Conservation (phyloP, 2,113 vertebrate genomes). For the Channa argus region DNA sequence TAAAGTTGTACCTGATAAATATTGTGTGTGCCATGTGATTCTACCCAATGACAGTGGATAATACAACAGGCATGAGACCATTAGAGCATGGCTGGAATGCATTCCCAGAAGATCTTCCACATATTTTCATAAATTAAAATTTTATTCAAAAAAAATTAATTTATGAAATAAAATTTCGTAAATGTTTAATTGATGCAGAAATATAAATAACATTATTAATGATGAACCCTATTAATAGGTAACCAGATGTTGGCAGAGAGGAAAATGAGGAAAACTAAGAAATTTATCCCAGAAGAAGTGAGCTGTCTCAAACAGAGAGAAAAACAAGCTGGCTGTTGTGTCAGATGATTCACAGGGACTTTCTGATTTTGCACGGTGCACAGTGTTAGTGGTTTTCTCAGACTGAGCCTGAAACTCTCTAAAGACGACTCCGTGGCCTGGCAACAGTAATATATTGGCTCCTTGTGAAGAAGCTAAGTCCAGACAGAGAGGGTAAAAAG, state of each 20-base stretch:
- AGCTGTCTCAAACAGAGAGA: neutral
- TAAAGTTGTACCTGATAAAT: too few relatives aligned
- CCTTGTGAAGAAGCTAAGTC: constrained; percentile 61
- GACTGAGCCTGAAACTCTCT: constrained; percentile 49
- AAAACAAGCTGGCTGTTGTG: constrained; percentile 22
- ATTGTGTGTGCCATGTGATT: neutral
- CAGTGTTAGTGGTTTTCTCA: constrained; percentile 63
- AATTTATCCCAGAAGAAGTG: neutral
- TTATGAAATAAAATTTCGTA: too few relatives aligned
- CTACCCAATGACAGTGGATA: neutral
- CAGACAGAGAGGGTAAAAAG: constrained; percentile 72
- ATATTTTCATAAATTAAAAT: too few relatives aligned
- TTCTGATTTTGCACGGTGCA: constrained; percentile 38
- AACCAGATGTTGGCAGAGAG: neutral
- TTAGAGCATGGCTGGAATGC: neutral
- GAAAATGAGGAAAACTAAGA: neutral
- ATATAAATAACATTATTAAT: too few relatives aligned
- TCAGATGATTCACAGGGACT: constrained; percentile 14
- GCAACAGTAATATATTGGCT: constrained; percentile 78
- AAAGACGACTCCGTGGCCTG: constrained; percentile 60
- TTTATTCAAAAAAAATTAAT: too few relatives aligned
- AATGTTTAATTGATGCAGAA: too few relatives aligned
- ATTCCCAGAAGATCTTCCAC: neutral
- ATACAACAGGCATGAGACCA: neutral
- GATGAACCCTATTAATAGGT: too few relatives aligned